Evolutionary conservation across 2,113 vertebrate genomes (phyloP).

Genomic region (Climacteris rufus): DNA sequence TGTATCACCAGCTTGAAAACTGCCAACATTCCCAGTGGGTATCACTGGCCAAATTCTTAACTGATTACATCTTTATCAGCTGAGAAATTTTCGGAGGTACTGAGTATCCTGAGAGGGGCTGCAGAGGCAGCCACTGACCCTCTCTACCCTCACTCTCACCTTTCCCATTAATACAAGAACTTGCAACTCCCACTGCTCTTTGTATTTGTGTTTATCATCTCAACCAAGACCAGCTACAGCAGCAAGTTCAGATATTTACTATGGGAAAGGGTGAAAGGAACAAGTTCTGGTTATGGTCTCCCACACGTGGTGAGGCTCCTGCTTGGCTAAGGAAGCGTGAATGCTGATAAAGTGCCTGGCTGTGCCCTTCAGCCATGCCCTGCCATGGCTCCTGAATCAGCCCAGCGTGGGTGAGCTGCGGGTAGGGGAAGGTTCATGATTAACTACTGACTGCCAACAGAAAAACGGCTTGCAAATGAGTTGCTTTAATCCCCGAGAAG

Average conservation of each 20-base stretch:
- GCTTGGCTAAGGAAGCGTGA: neutral
- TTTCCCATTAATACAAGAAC: neutral
- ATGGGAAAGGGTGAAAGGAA: neutral
- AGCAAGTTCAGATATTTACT: neutral
- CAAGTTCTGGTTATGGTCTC: neutral
- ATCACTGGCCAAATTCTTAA: neutral
- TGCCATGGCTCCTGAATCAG: neutral
- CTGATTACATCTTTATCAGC: neutral
- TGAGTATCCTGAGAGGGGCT: neutral
- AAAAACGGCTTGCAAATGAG: conserved; percentile 32
- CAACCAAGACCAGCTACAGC: neutral
- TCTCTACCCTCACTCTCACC: neutral
- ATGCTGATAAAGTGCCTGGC: neutral
- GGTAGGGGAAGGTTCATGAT: neutral
- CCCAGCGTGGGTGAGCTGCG: neutral
- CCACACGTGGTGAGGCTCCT: neutral
- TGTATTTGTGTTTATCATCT: neutral
- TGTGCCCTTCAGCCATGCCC: neutral
- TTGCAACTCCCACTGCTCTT: neutral
- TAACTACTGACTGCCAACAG: conserved; percentile 17
- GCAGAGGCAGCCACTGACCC: neutral
- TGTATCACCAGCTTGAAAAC: neutral
- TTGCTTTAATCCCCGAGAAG: neutral
- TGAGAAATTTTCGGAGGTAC: neutral
- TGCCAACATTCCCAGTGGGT: neutral